Evolutionary conservation across 2,888 invertebrate species (phyloP).

Genomic region (Harpalus rubripes): DNA sequence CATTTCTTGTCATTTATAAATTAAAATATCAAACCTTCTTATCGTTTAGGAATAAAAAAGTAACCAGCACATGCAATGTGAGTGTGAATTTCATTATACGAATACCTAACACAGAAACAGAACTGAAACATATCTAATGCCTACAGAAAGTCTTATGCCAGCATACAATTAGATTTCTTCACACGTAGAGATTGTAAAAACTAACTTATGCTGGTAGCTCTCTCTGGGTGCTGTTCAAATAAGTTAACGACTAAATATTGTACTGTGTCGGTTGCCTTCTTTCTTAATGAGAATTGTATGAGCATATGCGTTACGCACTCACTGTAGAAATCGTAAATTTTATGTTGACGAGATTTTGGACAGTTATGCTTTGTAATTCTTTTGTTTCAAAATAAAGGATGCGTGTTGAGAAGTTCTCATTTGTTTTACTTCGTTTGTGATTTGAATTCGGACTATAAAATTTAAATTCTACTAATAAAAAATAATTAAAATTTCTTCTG

Average conservation of each 20-base stretch:
- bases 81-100: too few relatives aligned
- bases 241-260: conserved; percentile 38
- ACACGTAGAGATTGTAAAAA: conserved; percentile 51
- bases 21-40: conserved; percentile 37
- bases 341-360: conserved; percentile 38
- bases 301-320: conserved; percentile 38
- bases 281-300: conserved; percentile 32
- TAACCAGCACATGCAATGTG: conserved; percentile 2
- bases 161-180: conserved; percentile 52
- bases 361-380: conserved; percentile 50
- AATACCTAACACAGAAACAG: too few relatives aligned
- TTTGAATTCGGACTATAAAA: neutral
- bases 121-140: conserved; percentile 32
- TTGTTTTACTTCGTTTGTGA: conserved; percentile 17
- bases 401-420: conserved; percentile 33
- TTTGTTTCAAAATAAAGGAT: conserved; percentile 40
- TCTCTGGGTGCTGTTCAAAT: conserved; percentile 28
- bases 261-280: conserved; percentile 7
- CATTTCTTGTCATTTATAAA: conserved; percentile 36
- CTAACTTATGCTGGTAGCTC: conserved; percentile 50
- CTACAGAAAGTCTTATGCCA: conserved; percentile 30
- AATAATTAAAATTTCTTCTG: too few relatives aligned
- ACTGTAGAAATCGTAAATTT: conserved; percentile 43
- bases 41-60: conserved; percentile 33
- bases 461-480: neutral